phyloP scores from a whole-genome alignment of 23 tunicate species.

The Styela plicata region DNA sequence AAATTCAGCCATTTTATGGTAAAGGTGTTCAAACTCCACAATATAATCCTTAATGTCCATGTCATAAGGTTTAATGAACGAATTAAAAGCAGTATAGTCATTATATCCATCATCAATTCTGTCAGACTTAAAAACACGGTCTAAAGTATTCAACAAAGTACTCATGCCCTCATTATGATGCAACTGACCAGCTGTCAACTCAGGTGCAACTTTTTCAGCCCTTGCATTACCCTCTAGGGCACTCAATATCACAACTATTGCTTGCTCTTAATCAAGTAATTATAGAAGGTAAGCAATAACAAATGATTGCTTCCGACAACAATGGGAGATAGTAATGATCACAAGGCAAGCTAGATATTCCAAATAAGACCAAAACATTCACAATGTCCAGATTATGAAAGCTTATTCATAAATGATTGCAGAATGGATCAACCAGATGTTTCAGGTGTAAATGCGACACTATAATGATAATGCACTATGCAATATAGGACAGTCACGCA shows the following conservation, averaged over 20 bases:
- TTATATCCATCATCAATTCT: constrained; percentile 32
- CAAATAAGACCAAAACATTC: too few species aligned
- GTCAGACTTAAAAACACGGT: constrained; percentile 19
- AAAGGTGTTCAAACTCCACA: constrained; percentile 27
- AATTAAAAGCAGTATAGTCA: constrained; percentile 16
- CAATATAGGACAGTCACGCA: too few species aligned
- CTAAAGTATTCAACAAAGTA: constrained; percentile 9
- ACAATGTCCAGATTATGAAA: too few species aligned
- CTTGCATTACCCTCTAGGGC: constrained; percentile 10
- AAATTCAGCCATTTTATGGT: not conserved
- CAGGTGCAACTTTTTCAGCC: constrained; percentile 33
- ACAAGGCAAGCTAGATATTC: too few species aligned
- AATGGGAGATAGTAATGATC: too few species aligned
- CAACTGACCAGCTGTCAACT: constrained; percentile 6
- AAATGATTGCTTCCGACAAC: too few species aligned
- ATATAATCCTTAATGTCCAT: constrained; percentile 31
- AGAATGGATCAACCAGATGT: too few species aligned
- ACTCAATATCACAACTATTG: not conserved
- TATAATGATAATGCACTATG: too few species aligned
- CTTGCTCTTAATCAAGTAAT: too few species aligned
- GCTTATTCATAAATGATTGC: too few species aligned
- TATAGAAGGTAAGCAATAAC: too few species aligned
- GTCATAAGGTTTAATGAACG: constrained; percentile 2
- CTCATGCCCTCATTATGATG: constrained; percentile 31
- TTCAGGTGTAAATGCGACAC: too few species aligned